Conservation (phyloP, 2,888 invertebrate genomes). For the Pammene fasciana region DNA sequence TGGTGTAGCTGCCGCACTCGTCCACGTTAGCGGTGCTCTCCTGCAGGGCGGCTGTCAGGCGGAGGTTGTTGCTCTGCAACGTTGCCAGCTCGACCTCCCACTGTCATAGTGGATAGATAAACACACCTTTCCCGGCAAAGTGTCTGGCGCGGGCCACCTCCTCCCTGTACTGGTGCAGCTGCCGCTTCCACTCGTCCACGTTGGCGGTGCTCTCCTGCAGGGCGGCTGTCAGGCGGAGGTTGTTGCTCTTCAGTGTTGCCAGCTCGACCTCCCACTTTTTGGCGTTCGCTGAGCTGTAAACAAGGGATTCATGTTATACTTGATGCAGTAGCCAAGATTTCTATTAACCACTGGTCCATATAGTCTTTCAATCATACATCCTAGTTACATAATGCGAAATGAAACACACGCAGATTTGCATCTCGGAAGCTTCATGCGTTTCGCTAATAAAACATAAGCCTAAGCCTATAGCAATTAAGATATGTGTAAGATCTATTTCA, state of each 20-base stretch:
- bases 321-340: not conserved
- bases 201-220: conserved; percentile 97
- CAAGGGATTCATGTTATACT: conserved; percentile 12
- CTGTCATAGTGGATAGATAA: too few species aligned
- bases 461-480: conserved; percentile 27
- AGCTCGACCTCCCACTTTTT: conserved; percentile 99
- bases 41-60: conserved; percentile 97
- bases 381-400: conserved; percentile 15
- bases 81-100: conserved; percentile 99
- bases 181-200: conserved; percentile 99
- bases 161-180: conserved; percentile 95
- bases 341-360: not conserved
- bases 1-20: conserved; percentile 96
- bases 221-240: conserved; percentile 96
- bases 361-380: not conserved
- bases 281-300: conserved; percentile 96
- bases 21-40: conserved; percentile 98
- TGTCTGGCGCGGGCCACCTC: conserved; percentile 92
- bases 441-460: conserved; percentile 25
- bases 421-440: conserved; percentile 27
- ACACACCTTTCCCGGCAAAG: conserved; percentile 85
- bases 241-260: conserved; percentile 97
- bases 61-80: conserved; percentile 97
- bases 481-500: conserved; percentile 28
- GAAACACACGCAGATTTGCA: conserved; percentile 6